A percentile compares a stretch with the other conserved stretches of the same genome.
Conservation (phyloP, 2,797 vertebrate species). For the Acanthiza pusilla region DNA sequence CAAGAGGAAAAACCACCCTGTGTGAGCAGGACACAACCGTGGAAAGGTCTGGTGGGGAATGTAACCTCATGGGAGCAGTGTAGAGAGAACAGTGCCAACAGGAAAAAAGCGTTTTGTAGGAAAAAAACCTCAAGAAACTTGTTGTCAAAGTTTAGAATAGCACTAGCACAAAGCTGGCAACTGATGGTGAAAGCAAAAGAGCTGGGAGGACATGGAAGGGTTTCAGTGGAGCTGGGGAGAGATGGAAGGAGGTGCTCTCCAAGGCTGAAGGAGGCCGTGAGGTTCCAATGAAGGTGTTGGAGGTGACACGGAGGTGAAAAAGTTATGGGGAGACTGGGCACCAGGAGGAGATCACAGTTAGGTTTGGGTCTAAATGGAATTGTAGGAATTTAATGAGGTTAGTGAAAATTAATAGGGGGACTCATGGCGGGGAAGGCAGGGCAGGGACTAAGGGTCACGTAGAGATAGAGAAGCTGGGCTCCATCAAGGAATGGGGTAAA, state of each 20-base stretch:
- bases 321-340: neutral
- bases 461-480: neutral
- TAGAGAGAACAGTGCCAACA: neutral
- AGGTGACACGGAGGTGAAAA: neutral
- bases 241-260: neutral
- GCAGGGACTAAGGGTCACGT: neutral
- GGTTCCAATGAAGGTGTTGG: neutral
- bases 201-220: neutral
- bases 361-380: neutral
- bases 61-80: neutral
- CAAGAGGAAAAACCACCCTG: neutral
- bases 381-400: neutral
- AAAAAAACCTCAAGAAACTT: neutral
- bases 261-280: neutral
- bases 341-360: neutral
- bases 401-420: neutral
- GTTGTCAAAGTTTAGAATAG: neutral
- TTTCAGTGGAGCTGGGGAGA: neutral
- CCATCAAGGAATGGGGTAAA: neutral
- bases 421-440: neutral
- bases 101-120: neutral
- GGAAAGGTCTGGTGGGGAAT: neutral
- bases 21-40: neutral
- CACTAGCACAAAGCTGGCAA: neutral
- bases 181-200: neutral